Conservation (phyloP, 2,113 vertebrate species). For the Malurus alboscapulatus region DNA sequence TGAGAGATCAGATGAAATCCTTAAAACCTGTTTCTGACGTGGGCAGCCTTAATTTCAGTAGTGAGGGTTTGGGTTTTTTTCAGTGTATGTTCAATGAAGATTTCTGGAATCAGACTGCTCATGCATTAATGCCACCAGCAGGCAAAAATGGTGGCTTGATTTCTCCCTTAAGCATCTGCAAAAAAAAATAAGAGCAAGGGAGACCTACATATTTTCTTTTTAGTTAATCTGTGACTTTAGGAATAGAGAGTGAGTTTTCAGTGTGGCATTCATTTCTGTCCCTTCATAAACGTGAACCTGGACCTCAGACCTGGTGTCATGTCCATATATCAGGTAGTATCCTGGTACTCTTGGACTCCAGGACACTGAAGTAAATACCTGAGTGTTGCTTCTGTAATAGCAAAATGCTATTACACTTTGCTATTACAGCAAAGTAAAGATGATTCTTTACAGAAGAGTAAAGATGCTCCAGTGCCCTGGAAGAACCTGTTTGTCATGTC, state of each 20-base stretch:
- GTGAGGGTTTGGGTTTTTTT: not conserved
- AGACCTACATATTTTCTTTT: not conserved
- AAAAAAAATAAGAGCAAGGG: not conserved
- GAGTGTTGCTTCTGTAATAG: not conserved
- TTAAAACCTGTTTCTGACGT: not conserved
- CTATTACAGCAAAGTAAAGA: no score
- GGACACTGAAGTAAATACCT: not conserved
- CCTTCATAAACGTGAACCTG: not conserved
- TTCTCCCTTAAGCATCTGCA: not conserved
- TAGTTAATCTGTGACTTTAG: not conserved
- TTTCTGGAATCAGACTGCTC: not conserved
- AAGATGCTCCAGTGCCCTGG: not conserved
- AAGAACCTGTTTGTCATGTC: not conserved
- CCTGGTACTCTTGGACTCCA: not conserved
- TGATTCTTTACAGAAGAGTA: not conserved
- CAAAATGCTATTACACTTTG: not conserved
- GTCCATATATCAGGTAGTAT: accelerated
- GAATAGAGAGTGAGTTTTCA: not conserved
- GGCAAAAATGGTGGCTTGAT: not conserved
- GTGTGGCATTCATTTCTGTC: not conserved
- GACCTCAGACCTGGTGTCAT: not conserved
- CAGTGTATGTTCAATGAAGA: not conserved
- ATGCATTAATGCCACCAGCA: not conserved
- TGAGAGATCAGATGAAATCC: not conserved
- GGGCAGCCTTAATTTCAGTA: not conserved